phyloP scores from a whole-genome alignment of 2,888 invertebrate genomes.

The Drosophila flavopinicola region DNA sequence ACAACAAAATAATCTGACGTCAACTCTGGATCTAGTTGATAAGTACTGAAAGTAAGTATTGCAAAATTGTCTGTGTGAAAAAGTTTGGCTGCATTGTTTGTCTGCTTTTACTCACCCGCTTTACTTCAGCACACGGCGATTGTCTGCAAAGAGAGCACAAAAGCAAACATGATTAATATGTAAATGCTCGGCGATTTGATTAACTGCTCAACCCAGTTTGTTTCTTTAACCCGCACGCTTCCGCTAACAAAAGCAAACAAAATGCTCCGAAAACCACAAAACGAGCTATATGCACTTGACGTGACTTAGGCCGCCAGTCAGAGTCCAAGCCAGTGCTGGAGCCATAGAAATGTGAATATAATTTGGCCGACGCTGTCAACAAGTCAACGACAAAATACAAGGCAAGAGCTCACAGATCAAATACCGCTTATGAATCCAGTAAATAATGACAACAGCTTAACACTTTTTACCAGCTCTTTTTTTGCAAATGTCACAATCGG shows the following conservation, averaged over 20 bases:
- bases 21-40: slow-evolving; percentile 27
- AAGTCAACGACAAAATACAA: slow-evolving; percentile 18
- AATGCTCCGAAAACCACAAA: slow-evolving; percentile 39
- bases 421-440: too few species aligned
- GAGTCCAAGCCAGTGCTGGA: background rate
- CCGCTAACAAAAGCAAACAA: slow-evolving; percentile 57
- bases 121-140: slow-evolving; percentile 26
- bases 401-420: slow-evolving; percentile 30
- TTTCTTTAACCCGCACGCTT: slow-evolving; percentile 39
- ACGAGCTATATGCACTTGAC: slow-evolving; percentile 64
- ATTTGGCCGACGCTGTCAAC: slow-evolving; percentile 27
- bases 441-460: slow-evolving; percentile 6
- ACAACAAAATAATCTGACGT: slow-evolving; percentile 39
- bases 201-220: slow-evolving; percentile 67
- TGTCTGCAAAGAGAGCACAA: slow-evolving; percentile 56
- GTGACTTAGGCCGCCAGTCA: slow-evolving; percentile 22
- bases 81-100: slow-evolving; percentile 49
- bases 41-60: slow-evolving; percentile 35
- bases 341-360: slow-evolving; percentile 13
- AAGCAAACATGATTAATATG: slow-evolving; percentile 72
- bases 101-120: slow-evolving; percentile 42
- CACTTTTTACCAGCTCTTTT: slow-evolving; percentile 7
- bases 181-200: slow-evolving; percentile 68
- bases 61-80: slow-evolving; percentile 40
- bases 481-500: slow-evolving; percentile 34